Conservation (phyloP, 2,797 vertebrate genomes). For the Enteromius afrohamiltoni region DNA sequence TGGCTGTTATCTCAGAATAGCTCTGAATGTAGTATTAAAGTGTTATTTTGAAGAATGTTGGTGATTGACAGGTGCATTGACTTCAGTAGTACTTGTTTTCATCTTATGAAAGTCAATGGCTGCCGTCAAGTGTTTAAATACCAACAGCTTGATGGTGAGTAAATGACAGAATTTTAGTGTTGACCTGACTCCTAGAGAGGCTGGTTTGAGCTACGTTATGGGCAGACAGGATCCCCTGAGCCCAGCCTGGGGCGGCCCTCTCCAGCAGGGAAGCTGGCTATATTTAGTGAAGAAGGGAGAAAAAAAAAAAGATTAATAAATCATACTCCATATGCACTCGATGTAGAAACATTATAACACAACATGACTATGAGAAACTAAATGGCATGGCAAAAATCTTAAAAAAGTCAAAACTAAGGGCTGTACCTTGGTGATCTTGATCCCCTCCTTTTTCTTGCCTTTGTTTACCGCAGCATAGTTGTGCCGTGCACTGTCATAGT, state of each 20-base stretch:
- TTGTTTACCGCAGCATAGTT: conserved; percentile 92
- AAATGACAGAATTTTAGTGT: neutral
- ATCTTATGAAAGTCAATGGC: neutral
- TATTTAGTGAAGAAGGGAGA: neutral
- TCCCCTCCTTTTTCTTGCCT: conserved; percentile 90
- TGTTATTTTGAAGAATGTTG: neutral
- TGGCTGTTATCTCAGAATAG: neutral
- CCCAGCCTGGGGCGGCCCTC: conserved; percentile 97
- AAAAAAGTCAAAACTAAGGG: neutral
- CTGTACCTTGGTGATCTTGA: conserved; percentile 88
- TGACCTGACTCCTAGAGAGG: conserved; percentile 93
- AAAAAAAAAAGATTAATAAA: conserved; percentile 37
- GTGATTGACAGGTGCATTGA: neutral
- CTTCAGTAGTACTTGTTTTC: neutral
- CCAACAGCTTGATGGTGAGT: neutral
- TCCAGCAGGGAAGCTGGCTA: conserved; percentile 96
- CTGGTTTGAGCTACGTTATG: conserved; percentile 99
- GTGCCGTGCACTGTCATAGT: conserved; percentile 96
- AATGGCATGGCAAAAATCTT: neutral
- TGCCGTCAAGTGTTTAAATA: neutral
- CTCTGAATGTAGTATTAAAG: neutral
- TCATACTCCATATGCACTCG: neutral
- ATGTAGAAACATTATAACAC: neutral
- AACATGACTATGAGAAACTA: neutral
- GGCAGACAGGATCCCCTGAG: conserved; percentile 98